Evolutionary conservation across 2,113 vertebrate genomes (phyloP), one percentile per base, ranked within the genome.

Genomic region (Sphaerodactylus townsendi): DNA sequence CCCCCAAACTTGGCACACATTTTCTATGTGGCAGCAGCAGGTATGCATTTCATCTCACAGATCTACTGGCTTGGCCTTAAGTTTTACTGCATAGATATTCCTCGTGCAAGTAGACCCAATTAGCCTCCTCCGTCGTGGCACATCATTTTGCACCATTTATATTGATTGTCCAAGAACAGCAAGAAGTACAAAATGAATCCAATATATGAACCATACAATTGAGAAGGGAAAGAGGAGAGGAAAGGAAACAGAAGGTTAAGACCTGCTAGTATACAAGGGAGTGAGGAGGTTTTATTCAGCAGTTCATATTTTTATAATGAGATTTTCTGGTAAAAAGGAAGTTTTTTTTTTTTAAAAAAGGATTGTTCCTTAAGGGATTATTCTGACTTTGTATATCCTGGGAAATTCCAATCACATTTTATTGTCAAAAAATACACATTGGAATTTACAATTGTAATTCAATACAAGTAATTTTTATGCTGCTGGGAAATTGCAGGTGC

Each of bases 121-220:
- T 88, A 84, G 7, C 48, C 83, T 87, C 90, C 64, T 70, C 15
- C 81, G 46, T 70, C 1, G 0, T 78, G 46, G 56, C 23, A 15
- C 75, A 89, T 84, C 80, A 17, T 44, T 87, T 69, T 87, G 82
- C 84, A 10, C 70, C 10, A 44, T 82, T 76, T 88, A 73, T 90
- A 73, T 83, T 84, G 82, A 85, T 90, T 90, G 33, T 53, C 77
- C 74, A 80, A 88, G 35, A 84, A 56, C 28, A 91, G 69, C 41
- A 48, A 70, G 53, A 81, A 83, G 82, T 72, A 73, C 10, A 68
- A 83, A 76, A 39, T 88, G 15, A 39, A 68, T 91, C 88, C 79
- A 66, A 1, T 13, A 0, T 79, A 14, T 41, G 25, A 10, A 30
- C 25, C 87, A 78, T 21, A 44, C 82, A 83, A 9, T 64, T 23